Evolutionary conservation across 2,888 invertebrate species (phyloP).

Genomic region (Diloba caeruleocephala): DNA sequence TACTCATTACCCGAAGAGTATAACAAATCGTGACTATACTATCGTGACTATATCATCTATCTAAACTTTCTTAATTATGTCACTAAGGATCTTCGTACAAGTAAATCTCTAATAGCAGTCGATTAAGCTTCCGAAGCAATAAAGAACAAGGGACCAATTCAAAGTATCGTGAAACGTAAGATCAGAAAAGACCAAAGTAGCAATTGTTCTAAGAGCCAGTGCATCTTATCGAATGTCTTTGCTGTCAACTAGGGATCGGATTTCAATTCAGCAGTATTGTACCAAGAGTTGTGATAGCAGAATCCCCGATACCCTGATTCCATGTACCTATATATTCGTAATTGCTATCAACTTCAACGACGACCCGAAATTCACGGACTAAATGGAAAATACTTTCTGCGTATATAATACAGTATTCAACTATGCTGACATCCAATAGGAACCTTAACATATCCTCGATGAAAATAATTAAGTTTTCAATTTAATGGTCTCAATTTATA

Average conservation of each 20-base stretch:
- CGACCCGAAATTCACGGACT: no score
- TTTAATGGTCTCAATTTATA: slow-evolving; percentile 1
- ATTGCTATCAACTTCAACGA: slow-evolving; percentile 24
- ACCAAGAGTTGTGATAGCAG: slow-evolving; percentile 23
- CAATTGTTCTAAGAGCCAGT: slow-evolving; percentile 6
- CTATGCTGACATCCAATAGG: not conserved
- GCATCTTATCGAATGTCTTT: slow-evolving; percentile 36
- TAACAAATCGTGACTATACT: slow-evolving; percentile 22
- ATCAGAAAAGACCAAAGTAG: slow-evolving; percentile 18
- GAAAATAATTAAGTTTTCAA: slow-evolving; percentile 8
- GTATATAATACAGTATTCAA: slow-evolving; percentile 1
- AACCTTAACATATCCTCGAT: slow-evolving; percentile 7
- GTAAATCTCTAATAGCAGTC: slow-evolving; percentile 30
- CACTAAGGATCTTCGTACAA: slow-evolving; percentile 11
- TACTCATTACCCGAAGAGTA: slow-evolving; percentile 16
- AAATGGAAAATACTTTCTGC: slow-evolving; percentile 3
- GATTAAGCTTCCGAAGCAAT: slow-evolving; percentile 24
- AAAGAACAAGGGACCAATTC: slow-evolving; percentile 26
- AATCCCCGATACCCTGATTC: slow-evolving; percentile 14
- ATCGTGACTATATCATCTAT: slow-evolving; percentile 27
- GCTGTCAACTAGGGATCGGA: slow-evolving; percentile 44
- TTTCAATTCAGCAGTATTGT: slow-evolving; percentile 47
- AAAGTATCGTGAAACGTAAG: slow-evolving; percentile 17
- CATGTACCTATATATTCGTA: slow-evolving; percentile 30
- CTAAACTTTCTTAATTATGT: slow-evolving; percentile 34